Conservation (phyloP, 2,888 invertebrate genomes). For the Dryomyza anilis region DNA sequence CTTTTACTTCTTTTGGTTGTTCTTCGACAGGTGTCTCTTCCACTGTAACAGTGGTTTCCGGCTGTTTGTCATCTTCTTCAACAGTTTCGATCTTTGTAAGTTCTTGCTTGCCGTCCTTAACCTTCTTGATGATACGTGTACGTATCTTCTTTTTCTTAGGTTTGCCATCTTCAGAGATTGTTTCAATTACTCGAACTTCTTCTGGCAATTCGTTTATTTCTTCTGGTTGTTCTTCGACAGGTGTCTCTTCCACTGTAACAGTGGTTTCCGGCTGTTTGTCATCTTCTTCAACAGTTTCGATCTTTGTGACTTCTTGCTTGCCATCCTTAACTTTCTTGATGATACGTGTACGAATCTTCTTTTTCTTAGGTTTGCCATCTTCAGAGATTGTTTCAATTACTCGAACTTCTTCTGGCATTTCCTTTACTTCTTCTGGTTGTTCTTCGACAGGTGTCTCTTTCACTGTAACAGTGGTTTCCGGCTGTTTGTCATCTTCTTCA, state of each 20-base stretch:
- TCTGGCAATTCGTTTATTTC: background rate
- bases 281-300: conserved; percentile 6
- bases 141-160: background rate
- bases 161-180: background rate
- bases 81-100: conserved; percentile 5
- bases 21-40: background rate
- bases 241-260: conserved; percentile 5
- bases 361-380: conserved; percentile 42
- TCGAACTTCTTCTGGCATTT: conserved; percentile 36
- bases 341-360: background rate
- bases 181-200: background rate
- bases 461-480: conserved; percentile 33
- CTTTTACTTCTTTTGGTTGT: background rate
- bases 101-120: conserved; percentile 3
- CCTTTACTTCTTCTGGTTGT: conserved; percentile 15
- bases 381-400: conserved; percentile 50
- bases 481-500: conserved; percentile 33
- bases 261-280: conserved; percentile 3
- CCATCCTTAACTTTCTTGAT: conserved; percentile 1
- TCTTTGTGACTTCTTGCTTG: conserved; percentile 8
- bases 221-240: background rate
- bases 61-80: conserved; percentile 2
- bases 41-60: conserved; percentile 2
- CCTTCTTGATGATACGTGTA: conserved; percentile 1
- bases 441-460: conserved; percentile 30